Evolutionary conservation across 2,888 invertebrate species (phyloP), one percentile per base, ranked within the genome.

Genomic region (Drosophila anomelani): DNA sequence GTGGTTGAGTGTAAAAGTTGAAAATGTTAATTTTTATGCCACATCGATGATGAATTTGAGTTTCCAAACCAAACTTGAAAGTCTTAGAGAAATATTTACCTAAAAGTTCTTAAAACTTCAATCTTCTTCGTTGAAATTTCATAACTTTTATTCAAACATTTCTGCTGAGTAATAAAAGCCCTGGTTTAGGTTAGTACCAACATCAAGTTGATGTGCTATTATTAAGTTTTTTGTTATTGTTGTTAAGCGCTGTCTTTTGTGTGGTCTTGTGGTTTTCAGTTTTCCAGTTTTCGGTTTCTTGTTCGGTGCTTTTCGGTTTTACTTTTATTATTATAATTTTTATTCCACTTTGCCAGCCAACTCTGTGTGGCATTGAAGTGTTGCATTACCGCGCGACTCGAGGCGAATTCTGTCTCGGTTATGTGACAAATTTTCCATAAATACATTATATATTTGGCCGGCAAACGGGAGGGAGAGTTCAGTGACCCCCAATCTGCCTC

Each of bases 251-350:
- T 49, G 54, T 13, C 56, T 54, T 64, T 53, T 58, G 54, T 83
- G 86, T 81, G 86, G 81, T 82, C 85, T 81, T 84, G 82, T 79
- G 86, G 84, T 76, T 83, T 61, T 44, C 26, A 84, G 86, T 74
- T 81, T 61, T 38, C 26, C 26, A 38, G 57, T 66, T 69, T 57
- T 67, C 46, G 55, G 61, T 61, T 69, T 61, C 49, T 67, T 53
- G 62, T 62, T 51, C 53, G 53, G 38, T 51, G 51, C 39, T 68
- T 64, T 79, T 79, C 46, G 43, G 82, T 79, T 78, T 77, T 77
- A 71, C 78, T 77, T 78, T 76, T 84, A 55, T 75, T 63, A 34
- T 51, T 49, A 68, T 47, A 43, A 66, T 39, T 76, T 56, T 51
- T 20, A 43, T 56, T 49, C 54, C 69, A 78, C 67, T 76, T 70